phyloP scores from a whole-genome alignment of 2,113 vertebrate species.

The Mormyrus lacerda region DNA sequence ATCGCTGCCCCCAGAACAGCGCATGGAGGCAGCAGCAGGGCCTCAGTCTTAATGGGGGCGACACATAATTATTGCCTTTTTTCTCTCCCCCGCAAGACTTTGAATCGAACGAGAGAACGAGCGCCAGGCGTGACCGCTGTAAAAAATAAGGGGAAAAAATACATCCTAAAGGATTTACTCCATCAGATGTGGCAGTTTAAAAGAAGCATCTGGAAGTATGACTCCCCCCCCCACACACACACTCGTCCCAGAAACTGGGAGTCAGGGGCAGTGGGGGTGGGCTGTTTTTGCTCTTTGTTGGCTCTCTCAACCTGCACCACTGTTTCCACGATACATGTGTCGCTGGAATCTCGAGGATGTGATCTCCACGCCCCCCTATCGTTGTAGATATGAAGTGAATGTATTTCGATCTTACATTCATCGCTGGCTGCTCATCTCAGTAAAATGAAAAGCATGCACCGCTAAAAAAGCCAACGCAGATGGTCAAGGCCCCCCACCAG shows the following conservation, averaged over 20 bases:
- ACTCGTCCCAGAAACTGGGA: not conserved
- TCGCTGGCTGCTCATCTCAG: conserved; percentile 3
- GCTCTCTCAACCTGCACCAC: conserved; percentile 8
- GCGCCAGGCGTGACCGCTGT: conserved; percentile 31
- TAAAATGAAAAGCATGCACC: conserved; percentile 8
- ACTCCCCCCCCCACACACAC: conserved; percentile 16
- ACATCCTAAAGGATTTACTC: conserved; percentile 41
- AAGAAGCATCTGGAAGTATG: conserved; percentile 16
- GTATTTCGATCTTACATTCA: not conserved
- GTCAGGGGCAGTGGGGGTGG: not conserved
- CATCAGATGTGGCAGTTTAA: conserved; percentile 45
- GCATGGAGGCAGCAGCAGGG: not conserved
- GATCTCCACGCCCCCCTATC: not conserved
- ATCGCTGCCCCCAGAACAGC: conserved; percentile 46
- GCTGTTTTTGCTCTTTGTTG: not conserved
- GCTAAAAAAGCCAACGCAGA: conserved; percentile 26
- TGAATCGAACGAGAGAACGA: conserved; percentile 41
- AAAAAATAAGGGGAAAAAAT: conserved; percentile 3
- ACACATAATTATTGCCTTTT: not conserved
- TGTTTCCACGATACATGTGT: conserved; percentile 24
- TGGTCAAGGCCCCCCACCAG: conserved; percentile 14
- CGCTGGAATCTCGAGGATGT: conserved; percentile 22
- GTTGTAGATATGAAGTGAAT: not conserved
- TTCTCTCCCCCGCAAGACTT: not conserved
- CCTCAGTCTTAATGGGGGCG: not conserved